These are phyloP conservation scores for Bucco capensis DNA, from an alignment of 2,113 vertebrate species.

Conservation along the genomic window DNA sequence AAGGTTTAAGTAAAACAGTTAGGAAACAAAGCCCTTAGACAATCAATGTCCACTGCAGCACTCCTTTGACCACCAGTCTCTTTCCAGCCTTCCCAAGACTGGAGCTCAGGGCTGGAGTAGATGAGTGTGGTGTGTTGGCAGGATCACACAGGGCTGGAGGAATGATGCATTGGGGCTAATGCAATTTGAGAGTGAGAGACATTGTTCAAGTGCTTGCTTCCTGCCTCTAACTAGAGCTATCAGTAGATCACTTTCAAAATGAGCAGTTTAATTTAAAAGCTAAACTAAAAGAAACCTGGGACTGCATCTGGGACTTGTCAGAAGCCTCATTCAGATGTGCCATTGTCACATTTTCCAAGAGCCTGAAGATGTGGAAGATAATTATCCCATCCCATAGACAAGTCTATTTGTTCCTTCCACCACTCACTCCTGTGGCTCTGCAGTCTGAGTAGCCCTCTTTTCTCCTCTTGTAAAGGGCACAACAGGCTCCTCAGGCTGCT, in stretches of 20 bases:
- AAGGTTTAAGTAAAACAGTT: not conserved
- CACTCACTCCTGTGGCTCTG: not conserved
- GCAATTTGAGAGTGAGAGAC: not conserved
- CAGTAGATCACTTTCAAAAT: not conserved
- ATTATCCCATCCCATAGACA: constrained; percentile 38
- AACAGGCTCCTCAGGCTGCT: not conserved
- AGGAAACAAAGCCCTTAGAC: not conserved
- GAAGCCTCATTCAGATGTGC: constrained; percentile 11
- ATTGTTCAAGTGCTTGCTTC: not conserved
- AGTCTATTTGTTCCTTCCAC: constrained; percentile 24
- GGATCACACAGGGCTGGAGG: not conserved
- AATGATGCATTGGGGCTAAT: not conserved
- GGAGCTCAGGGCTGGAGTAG: not conserved
- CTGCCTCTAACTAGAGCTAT: constrained; percentile 1
- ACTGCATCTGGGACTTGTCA: constrained; percentile 48
- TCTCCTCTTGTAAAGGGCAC: not conserved
- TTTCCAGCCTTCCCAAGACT: not conserved
- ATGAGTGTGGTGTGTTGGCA: not conserved
- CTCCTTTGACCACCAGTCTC: not conserved
- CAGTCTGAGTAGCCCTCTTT: not conserved
- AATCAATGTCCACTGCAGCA: accelerated
- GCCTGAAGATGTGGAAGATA: constrained; percentile 41
- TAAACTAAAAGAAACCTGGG: not conserved
- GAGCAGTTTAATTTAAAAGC: constrained; percentile 42
- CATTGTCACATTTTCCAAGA: constrained; percentile 36